Conservation (phyloP, 2,113 vertebrate genomes). For the Coreoperca whiteheadi region DNA sequence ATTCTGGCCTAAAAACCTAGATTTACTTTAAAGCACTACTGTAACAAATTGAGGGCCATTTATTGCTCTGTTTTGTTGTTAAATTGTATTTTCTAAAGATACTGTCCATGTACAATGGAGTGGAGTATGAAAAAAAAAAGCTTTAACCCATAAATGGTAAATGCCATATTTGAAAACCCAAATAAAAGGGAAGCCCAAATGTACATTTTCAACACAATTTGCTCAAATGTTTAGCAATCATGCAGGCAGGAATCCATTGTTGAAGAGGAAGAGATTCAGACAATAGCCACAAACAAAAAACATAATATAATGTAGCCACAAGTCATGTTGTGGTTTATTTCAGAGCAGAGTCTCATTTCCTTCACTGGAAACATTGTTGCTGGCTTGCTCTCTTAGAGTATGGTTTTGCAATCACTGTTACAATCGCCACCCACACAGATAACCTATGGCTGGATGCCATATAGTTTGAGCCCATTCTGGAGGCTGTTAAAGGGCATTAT, state of each 20-base stretch:
- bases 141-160: not conserved
- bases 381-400: conserved; percentile 19
- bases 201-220: not conserved
- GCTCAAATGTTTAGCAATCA: not conserved
- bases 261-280: not conserved
- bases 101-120: not conserved
- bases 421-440: conserved; percentile 43
- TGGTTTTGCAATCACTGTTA: conserved; percentile 31
- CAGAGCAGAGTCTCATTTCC: conserved; percentile 8
- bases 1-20: not conserved
- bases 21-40: not conserved
- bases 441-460: conserved; percentile 48
- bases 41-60: not conserved
- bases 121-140: not conserved
- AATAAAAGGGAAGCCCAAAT: not conserved
- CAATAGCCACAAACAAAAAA: conserved; percentile 8
- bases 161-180: not conserved
- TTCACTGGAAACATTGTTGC: conserved; percentile 9
- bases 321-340: conserved; percentile 25
- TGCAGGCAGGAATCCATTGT: not conserved
- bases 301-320: not conserved
- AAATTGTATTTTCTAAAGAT: not conserved
- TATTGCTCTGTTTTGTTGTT: not conserved
- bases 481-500: conserved; percentile 23
- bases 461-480: conserved; percentile 23